These are phyloP conservation scores for Rhyacichthys aspro DNA, from an alignment of 2,797 vertebrate genomes.

Conservation along the genomic window DNA sequence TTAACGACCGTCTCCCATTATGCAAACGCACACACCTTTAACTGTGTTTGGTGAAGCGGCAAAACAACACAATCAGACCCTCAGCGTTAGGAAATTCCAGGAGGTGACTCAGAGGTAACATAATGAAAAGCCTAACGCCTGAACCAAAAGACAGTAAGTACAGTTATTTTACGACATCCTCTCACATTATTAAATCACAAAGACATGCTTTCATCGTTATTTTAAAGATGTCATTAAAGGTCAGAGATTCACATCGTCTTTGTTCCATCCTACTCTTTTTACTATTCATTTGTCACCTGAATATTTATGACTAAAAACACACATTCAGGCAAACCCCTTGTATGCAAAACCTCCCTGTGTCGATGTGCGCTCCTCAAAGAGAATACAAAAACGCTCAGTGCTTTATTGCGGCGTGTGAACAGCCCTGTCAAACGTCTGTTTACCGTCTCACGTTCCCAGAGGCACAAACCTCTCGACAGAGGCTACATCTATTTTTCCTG, in stretches of 20 bases:
- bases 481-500: slow-evolving; percentile 54
- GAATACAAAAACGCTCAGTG: slow-evolving; percentile 55
- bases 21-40: slow-evolving; percentile 17
- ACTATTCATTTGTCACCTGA: slow-evolving; percentile 51
- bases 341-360: slow-evolving; percentile 31
- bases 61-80: slow-evolving; percentile 38
- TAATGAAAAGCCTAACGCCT: slow-evolving; percentile 15
- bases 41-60: slow-evolving; percentile 32
- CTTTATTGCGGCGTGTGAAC: slow-evolving; percentile 49
- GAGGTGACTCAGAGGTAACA: slow-evolving; percentile 30
- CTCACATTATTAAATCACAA: slow-evolving; percentile 20
- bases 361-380: slow-evolving; percentile 60
- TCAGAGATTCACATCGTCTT: slow-evolving; percentile 22
- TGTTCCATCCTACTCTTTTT: slow-evolving; percentile 15
- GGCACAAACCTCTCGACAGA: slow-evolving; percentile 64
- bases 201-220: slow-evolving; percentile 16
- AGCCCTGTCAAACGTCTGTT: slow-evolving; percentile 68
- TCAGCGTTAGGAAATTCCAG: slow-evolving; percentile 8
- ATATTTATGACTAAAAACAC: slow-evolving; percentile 60
- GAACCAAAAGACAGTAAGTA: not conserved
- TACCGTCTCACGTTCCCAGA: slow-evolving; percentile 60
- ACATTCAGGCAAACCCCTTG: slow-evolving; percentile 39
- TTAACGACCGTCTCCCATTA: slow-evolving; percentile 9
- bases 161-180: slow-evolving; percentile 2
- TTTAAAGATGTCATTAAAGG: slow-evolving; percentile 37